A percentile compares a stretch with the other conserved stretches of the same genome.
These are phyloP conservation scores for Schlechtendalia chinensis DNA, from an alignment of 1,140 invertebrate species.

Conservation along the genomic window DNA sequence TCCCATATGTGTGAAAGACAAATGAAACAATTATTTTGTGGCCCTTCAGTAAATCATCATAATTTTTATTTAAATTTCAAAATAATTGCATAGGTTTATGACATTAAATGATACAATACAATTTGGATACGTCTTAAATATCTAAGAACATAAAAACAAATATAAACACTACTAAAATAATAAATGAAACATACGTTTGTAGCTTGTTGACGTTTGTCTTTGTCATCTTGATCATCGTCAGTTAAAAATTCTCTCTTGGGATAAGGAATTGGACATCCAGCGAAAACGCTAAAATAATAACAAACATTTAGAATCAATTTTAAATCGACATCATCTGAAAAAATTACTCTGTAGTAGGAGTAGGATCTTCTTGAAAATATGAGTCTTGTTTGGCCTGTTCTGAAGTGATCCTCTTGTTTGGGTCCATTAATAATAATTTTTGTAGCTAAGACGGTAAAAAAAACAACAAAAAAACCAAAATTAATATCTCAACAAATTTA, in stretches of 20 bases:
- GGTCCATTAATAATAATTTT: slow-evolving; percentile 96
- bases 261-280: slow-evolving; percentile 94
- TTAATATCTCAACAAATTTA: slow-evolving; percentile 37
- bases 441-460: slow-evolving; percentile 79
- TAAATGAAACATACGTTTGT: slow-evolving; percentile 54
- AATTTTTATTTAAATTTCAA: too few relatives aligned
- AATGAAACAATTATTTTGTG: too few relatives aligned
- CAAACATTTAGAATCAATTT: slow-evolving; percentile 51
- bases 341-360: slow-evolving; percentile 75
- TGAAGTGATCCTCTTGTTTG: slow-evolving; percentile 95
- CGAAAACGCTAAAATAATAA: slow-evolving; percentile 75
- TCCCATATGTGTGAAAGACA: too few relatives aligned
- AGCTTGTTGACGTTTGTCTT: slow-evolving; percentile 74
- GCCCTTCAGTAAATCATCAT: too few relatives aligned
- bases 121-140: too few relatives aligned
- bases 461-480: slow-evolving; percentile 48
- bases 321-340: slow-evolving; percentile 29
- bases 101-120: too few relatives aligned
- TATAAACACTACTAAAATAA: not conserved
- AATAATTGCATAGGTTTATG: too few relatives aligned
- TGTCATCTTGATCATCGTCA: slow-evolving; percentile 95
- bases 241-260: slow-evolving; percentile 97
- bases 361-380: slow-evolving; percentile 95
- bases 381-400: slow-evolving; percentile 97
- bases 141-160: not conserved